Conservation (phyloP, 2,113 vertebrate species). For the Rutilus rutilus region DNA sequence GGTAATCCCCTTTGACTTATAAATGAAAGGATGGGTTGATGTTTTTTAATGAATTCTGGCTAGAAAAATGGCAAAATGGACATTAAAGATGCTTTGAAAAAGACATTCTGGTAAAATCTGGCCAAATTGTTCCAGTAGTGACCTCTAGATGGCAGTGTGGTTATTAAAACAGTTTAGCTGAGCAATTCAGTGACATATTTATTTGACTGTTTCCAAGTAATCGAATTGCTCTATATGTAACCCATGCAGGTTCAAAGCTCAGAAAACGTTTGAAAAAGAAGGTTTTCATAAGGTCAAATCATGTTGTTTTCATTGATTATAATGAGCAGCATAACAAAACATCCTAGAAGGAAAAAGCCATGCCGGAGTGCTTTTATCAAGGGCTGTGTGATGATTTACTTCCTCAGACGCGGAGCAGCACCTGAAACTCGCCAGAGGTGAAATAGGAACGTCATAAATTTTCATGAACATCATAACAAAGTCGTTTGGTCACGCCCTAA, state of each 20-base stretch:
- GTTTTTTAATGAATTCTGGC: constrained; percentile 2
- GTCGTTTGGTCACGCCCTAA: constrained; percentile 7
- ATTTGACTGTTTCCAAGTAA: neutral
- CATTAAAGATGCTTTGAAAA: neutral
- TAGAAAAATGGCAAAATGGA: neutral
- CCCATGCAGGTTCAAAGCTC: neutral
- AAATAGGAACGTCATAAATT: constrained; percentile 7
- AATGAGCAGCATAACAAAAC: neutral
- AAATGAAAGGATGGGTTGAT: constrained; percentile 9
- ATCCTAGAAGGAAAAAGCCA: neutral
- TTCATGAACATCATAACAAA: constrained; percentile 40
- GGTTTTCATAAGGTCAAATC: neutral
- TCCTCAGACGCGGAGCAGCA: neutral
- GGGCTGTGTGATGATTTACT: constrained; percentile 15
- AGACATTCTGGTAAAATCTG: neutral
- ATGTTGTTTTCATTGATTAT: constrained; percentile 20
- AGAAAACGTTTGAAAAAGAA: neutral
- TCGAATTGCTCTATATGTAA: constrained; percentile 8
- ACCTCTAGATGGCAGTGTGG: constrained; percentile 75
- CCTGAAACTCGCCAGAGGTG: constrained; percentile 28
- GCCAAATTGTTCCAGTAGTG: neutral
- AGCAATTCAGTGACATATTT: neutral
- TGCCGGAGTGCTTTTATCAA: neutral
- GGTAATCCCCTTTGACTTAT: constrained; percentile 6
- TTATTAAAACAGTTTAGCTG: constrained; percentile 9